Percentiles rank a stretch among this genome's conserved stretches.
phyloP scores from a whole-genome alignment of 2,113 vertebrate species.

The Nematolebias whitei region DNA sequence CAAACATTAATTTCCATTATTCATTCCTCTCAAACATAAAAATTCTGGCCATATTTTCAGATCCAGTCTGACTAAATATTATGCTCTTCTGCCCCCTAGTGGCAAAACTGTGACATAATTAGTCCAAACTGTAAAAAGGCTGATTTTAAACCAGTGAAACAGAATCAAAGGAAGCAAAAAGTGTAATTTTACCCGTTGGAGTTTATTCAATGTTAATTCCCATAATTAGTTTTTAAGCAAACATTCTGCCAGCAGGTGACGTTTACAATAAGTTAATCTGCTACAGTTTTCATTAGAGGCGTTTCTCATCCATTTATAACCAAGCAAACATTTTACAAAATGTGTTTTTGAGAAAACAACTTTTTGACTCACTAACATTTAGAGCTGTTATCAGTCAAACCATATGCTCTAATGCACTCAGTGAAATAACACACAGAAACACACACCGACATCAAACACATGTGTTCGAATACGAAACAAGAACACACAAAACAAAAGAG shows the following conservation, averaged over 20 bases:
- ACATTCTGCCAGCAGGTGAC: constrained; percentile 79
- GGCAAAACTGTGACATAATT: constrained; percentile 14
- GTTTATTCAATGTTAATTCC: constrained; percentile 63
- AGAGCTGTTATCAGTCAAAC: constrained; percentile 48
- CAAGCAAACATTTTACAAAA: constrained; percentile 48
- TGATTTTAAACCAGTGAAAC: background rate
- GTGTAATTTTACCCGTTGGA: constrained; percentile 56
- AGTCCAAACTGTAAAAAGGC: background rate
- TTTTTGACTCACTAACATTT: constrained; percentile 35
- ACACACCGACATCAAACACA: constrained; percentile 19
- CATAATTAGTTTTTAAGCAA: constrained; percentile 59
- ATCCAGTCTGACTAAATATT: background rate
- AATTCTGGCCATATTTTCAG: background rate
- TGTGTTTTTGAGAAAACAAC: constrained; percentile 25
- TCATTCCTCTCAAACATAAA: constrained; percentile 8
- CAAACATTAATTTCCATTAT: background rate
- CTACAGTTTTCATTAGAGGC: constrained; percentile 63
- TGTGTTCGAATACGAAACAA: constrained; percentile 51
- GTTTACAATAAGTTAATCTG: constrained; percentile 59
- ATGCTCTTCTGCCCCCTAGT: constrained; percentile 61
- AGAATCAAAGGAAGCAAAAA: constrained; percentile 25
- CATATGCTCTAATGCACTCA: constrained; percentile 25
- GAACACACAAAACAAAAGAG: constrained; percentile 54
- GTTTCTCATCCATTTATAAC: constrained; percentile 66
- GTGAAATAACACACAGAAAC: constrained; percentile 18